Evolutionary conservation across 2,888 invertebrate species (phyloP), one percentile per base, ranked within the genome.

Genomic region (Andrena camellia): DNA sequence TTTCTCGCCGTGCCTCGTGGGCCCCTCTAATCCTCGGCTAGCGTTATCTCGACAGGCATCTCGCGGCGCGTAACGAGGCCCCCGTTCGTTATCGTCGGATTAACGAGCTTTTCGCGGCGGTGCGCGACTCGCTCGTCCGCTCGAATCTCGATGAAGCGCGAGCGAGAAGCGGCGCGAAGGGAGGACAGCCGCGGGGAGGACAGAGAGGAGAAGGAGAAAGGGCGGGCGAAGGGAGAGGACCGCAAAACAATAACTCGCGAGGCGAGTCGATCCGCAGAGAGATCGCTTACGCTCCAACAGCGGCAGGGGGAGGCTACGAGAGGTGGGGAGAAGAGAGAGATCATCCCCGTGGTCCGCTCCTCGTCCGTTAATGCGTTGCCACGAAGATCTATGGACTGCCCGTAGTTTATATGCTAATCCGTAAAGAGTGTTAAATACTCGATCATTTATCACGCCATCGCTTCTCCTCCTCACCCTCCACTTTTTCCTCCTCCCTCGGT

Each of bases 391-490:
- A 94, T 94, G 93, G 94, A 93, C 93, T 93, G 91, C 87, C 93
- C 91, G 93, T 94, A 94, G 94, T 94, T 94, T 94, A 94, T 94
- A 94, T 94, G 93, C 94, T 94, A 94, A 94, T 94, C 93, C 93
- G 93, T 93, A 93, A 94, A 94, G 93, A 94, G 94, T 94, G 94
- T 94, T 94, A 94, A 94, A 94, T 94, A 94, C 94, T 93, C 91
- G 93, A 93, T 94, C 94, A 94, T 94, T 94, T 94, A 94, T 94
- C 94, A 94, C 93, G 91, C 91, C 91, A 91, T 91, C 90, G 91
- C 91, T 89, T 91, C 90, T 89, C 90, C 89, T 85, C 86, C 89
- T 83, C 89, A 77, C 76, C 78, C 71, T 73, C 81, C 68, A 52
- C 59, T 66, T 57, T 59, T 68, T 42, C 71, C 59, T 80, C 74